Evolutionary conservation across 2,797 vertebrate genomes (phyloP), one percentile per base, ranked within the genome.

Genomic region (Sebastes hopkinsi): DNA sequence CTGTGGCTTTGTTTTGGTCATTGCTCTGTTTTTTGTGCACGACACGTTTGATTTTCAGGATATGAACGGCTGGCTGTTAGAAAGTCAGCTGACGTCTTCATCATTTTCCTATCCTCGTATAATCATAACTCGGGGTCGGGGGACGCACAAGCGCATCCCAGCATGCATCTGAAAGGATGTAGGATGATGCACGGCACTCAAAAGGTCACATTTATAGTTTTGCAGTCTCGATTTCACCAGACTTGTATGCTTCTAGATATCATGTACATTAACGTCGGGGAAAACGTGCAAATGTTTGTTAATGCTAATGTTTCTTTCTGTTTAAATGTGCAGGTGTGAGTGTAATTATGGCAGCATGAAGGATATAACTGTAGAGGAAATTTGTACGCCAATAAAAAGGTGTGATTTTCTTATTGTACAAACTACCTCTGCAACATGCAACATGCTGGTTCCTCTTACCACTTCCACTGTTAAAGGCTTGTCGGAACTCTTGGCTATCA

Each of bases 311-410:
- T 74, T 81, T 59, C 62, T 72, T 59, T 68, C 42, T 52, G 73
- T 88, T 84, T 65, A 60, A 77, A 42, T 22, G 65, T 66, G 67
- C 71, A 88, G 59, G 71, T 80, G 62, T 20, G 22, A 60, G 69
- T 55, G 77, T 22, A 27, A 79, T 78, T 75, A 79, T 72, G 64
- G 80, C 87, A 68, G 8, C n/a, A 18, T 20, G 8, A 50, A 32
- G 72, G 59, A 74, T 34, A 18, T 62, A 69, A 36, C 64, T 77
- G 69, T 54, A 18, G 67, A 59, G 87, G 81, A 89, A 88, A 86
- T 60, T 42, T 78, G 38, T 27, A 59, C 72, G 82, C 75, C 66
- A 74, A 77, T 87, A 79, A 87, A 75, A 62, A 80, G 64, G 34
- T 74, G 52, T n/a, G 8, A 46, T 79, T 86, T 77, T 72, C 66